phyloP scores from a whole-genome alignment of 2,888 invertebrate species.

The Acleris literana region DNA sequence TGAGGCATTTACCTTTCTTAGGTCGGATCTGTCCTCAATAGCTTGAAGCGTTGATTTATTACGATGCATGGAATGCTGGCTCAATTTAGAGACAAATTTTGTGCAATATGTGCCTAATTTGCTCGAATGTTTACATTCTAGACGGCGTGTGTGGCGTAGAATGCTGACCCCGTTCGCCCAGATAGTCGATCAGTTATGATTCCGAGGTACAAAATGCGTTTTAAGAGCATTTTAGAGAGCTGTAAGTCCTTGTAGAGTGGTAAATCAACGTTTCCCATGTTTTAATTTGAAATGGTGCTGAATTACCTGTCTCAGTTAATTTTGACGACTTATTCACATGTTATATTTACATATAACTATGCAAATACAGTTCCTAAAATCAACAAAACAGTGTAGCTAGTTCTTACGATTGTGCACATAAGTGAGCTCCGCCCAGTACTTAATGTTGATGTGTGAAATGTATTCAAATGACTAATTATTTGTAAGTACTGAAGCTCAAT shows the following conservation, averaged over 20 bases:
- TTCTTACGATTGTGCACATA: too few species aligned
- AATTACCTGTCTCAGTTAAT: not conserved
- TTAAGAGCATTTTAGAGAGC: conserved; percentile 13
- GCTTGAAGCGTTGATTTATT: conserved; percentile 76
- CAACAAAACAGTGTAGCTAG: too few species aligned
- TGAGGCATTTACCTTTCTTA: conserved; percentile 82
- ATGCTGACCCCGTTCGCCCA: conserved; percentile 51
- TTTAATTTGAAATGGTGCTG: not conserved
- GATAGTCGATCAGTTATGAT: conserved; percentile 44
- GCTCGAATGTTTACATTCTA: conserved; percentile 50
- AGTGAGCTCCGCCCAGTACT: not conserved
- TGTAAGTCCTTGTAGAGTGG: conserved; percentile 2
- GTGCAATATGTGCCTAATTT: conserved; percentile 68
- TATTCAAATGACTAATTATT: conserved; percentile 35
- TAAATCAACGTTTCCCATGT: conserved; percentile 4
- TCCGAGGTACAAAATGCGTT: conserved; percentile 13
- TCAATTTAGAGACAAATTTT: conserved; percentile 72
- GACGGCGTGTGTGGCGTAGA: conserved; percentile 45
- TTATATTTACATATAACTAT: too few species aligned
- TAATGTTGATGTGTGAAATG: conserved; percentile 15
- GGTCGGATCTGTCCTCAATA: conserved; percentile 79
- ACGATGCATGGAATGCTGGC: conserved; percentile 70
- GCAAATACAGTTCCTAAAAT: too few species aligned
- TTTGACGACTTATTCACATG: too few species aligned
- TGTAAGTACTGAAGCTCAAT: conserved; percentile 47